Conservation (phyloP, 2,888 invertebrate genomes). For the Drosophila diplacantha region DNA sequence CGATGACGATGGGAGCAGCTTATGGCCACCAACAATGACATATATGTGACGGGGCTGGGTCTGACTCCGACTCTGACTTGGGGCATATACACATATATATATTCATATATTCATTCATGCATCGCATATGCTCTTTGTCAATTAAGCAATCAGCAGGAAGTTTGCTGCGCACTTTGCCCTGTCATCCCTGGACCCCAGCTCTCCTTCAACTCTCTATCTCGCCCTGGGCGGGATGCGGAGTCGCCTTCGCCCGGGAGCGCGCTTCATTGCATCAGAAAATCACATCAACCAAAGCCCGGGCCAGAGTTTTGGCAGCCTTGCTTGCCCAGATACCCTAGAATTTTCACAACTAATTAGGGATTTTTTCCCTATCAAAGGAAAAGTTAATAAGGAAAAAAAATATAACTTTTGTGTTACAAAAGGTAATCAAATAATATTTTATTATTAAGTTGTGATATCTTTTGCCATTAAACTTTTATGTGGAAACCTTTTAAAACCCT, state of each 20-base stretch:
- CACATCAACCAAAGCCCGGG: conserved; percentile 58
- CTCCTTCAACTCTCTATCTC: background rate
- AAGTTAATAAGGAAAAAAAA: too few species aligned
- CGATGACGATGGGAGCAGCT: conserved; percentile 52
- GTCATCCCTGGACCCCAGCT: conserved; percentile 40
- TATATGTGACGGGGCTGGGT: conserved; percentile 36
- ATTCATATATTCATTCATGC: conserved; percentile 66
- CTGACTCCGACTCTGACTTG: background rate
- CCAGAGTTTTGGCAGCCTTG: background rate
- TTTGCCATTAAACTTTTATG: background rate
- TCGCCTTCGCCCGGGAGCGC: background rate
- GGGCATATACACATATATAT: conserved; percentile 23
- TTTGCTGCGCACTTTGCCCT: conserved; percentile 70
- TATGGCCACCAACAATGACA: conserved; percentile 70
- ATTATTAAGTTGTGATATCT: too few species aligned
- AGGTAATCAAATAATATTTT: background rate
- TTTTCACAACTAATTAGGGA: background rate
- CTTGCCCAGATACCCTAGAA: conserved; percentile 13
- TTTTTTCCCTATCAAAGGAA: background rate
- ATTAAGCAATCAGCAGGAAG: conserved; percentile 74
- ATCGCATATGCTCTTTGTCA: conserved; percentile 72
- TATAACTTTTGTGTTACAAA: too few species aligned
- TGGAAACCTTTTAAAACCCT: background rate
- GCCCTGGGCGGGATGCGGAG: background rate
- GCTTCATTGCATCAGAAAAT: conserved; percentile 45